phyloP scores from a whole-genome alignment of 92 coral and sea anemone species.

The Palythoa heliodiscus region DNA sequence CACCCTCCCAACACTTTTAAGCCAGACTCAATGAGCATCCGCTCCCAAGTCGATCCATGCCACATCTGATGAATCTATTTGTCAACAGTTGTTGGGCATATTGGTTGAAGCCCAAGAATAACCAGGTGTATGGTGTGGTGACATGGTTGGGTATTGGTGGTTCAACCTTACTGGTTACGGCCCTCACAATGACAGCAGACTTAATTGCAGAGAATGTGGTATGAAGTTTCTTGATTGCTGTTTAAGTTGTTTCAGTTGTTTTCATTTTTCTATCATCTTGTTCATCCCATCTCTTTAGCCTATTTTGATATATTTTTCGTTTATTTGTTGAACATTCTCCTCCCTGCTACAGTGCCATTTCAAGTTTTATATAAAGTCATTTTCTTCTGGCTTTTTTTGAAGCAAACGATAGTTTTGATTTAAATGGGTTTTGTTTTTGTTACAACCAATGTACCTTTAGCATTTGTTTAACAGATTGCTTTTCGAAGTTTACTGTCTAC shows the following conservation, averaged over 20 bases:
- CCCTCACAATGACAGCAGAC: constrained; percentile 88
- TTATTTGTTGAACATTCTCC: too few species aligned
- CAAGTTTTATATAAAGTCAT: too few species aligned
- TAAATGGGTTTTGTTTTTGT: too few species aligned
- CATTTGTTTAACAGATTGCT: too few species aligned
- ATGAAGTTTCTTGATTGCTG: background rate
- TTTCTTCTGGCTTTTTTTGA: too few species aligned
- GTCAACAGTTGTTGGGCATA: constrained; percentile 71
- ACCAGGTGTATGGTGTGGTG: constrained; percentile 79
- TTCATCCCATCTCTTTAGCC: background rate
- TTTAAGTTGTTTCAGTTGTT: background rate
- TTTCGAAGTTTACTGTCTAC: too few species aligned
- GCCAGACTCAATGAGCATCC: background rate
- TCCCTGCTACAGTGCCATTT: too few species aligned
- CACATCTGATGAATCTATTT: background rate
- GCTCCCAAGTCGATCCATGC: background rate
- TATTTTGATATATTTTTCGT: background rate
- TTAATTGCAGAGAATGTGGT: constrained; percentile 96
- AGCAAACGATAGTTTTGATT: too few species aligned
- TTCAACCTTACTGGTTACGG: constrained; percentile 89
- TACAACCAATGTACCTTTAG: too few species aligned
- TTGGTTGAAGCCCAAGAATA: constrained; percentile 61
- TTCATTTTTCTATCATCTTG: background rate
- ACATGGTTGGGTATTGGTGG: constrained; percentile 86
- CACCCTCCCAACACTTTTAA: background rate